Evolutionary conservation across 1,140 invertebrate species (phyloP).

Genomic region (Caenorhabditis briggsae): DNA sequence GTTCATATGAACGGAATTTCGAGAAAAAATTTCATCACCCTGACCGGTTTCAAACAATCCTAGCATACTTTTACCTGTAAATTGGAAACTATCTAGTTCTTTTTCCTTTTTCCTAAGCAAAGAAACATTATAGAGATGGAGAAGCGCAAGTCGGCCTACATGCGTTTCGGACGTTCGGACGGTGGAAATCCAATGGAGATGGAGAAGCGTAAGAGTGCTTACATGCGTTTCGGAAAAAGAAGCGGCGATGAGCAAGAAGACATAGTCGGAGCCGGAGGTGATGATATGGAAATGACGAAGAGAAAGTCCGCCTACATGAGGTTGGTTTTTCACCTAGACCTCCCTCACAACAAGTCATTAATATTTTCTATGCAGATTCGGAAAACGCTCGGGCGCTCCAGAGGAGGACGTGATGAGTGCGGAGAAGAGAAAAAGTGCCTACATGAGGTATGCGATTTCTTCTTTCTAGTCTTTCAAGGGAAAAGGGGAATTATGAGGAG

Average conservation of each 20-base stretch:
- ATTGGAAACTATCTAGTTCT: too few species aligned
- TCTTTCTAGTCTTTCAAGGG: too few species aligned
- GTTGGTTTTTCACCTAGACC: constrained; percentile 42
- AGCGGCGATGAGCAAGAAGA: constrained; percentile 24
- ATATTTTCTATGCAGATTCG: constrained; percentile 35
- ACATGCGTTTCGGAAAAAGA: constrained; percentile 68
- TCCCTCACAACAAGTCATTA: neutral
- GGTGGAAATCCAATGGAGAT: constrained; percentile 60
- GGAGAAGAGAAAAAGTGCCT: constrained; percentile 63
- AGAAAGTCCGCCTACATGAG: constrained; percentile 60
- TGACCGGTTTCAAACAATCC: too few species aligned
- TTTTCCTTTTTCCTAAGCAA: neutral
- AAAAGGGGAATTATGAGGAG: neutral
- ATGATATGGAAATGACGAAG: constrained; percentile 50
- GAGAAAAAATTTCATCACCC: too few species aligned
- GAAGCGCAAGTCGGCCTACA: constrained; percentile 67
- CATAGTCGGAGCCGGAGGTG: neutral
- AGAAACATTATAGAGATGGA: constrained; percentile 59
- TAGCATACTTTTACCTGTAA: too few species aligned
- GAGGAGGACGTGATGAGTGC: constrained; percentile 28
- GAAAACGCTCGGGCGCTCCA: constrained; percentile 20
- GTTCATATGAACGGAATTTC: too few species aligned
- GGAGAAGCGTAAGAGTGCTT: constrained; percentile 67
- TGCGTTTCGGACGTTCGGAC: constrained; percentile 67
- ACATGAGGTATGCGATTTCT: constrained; percentile 63